phyloP scores from a whole-genome alignment of 2,888 invertebrate genomes.

The Lycaena phlaeas region DNA sequence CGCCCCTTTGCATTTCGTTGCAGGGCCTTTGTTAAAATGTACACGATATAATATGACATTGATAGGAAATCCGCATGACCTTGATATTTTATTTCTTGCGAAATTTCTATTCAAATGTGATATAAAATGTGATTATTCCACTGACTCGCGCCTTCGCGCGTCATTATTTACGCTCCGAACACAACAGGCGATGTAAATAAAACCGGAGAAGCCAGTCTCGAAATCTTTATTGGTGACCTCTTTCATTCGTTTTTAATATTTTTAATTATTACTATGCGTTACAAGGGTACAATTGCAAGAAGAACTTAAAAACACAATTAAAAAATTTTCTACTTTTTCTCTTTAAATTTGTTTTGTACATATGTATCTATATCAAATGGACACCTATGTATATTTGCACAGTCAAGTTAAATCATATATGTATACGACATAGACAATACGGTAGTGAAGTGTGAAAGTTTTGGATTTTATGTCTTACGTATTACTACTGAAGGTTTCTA shows the following conservation, averaged over 20 bases:
- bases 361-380: no score
- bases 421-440: slow-evolving; percentile 31
- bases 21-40: slow-evolving; percentile 71
- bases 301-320: no score
- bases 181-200: slow-evolving; percentile 66
- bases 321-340: no score
- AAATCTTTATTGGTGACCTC: slow-evolving; percentile 58
- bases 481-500: slow-evolving; percentile 32
- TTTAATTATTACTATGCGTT: slow-evolving; percentile 17
- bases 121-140: slow-evolving; percentile 55
- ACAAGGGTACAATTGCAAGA: no score
- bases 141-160: slow-evolving; percentile 48
- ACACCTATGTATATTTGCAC: not conserved
- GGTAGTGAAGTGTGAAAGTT: slow-evolving; percentile 29
- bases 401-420: not conserved
- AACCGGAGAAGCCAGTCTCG: slow-evolving; percentile 40
- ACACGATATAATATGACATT: slow-evolving; percentile 70
- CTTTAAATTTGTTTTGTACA: not conserved
- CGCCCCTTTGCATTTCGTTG: slow-evolving; percentile 72
- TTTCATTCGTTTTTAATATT: slow-evolving; percentile 33
- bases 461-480: slow-evolving; percentile 35
- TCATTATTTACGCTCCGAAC: slow-evolving; percentile 46
- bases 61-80: slow-evolving; percentile 72
- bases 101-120: slow-evolving; percentile 57
- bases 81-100: slow-evolving; percentile 69